Percentiles rank a stretch among this genome's conserved stretches.
Evolutionary conservation across 2,113 vertebrate genomes (phyloP).

Genomic region (Ia io): DNA sequence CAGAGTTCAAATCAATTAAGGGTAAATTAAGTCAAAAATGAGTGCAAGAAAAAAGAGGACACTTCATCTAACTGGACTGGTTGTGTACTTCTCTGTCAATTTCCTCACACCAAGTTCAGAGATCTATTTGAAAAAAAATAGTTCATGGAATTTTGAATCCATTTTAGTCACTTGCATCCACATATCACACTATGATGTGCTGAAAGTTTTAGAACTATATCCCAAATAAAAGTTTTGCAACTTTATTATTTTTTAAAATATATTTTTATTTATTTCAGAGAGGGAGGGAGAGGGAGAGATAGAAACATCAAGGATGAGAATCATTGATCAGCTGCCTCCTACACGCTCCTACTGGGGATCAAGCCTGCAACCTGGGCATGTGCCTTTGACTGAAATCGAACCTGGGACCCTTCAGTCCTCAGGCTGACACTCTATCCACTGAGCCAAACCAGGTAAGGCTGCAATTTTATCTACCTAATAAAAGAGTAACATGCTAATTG

Average conservation of each 20-base stretch:
- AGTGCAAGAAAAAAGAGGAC: not conserved
- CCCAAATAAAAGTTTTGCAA: not conserved
- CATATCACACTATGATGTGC: not conserved
- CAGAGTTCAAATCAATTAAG: constrained; percentile 47
- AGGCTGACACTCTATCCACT: no score
- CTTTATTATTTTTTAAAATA: not conserved
- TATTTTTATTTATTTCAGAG: no score
- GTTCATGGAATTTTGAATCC: not conserved
- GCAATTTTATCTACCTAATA: no score
- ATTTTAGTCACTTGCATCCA: not conserved
- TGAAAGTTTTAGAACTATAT: constrained; percentile 7
- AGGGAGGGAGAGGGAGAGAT: no score
- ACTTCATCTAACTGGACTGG: not conserved
- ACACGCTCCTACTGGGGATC: no score
- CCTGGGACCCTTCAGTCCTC: no score
- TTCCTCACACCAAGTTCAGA: not conserved
- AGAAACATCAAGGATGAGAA: no score
- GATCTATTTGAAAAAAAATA: not conserved
- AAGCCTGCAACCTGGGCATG: no score
- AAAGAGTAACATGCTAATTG: no score
- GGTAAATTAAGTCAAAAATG: constrained; percentile 40
- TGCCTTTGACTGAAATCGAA: no score
- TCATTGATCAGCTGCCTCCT: no score
- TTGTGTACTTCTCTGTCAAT: not conserved
- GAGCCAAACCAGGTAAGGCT: no score